A percentile compares a stretch with the other conserved stretches of the same genome.
phyloP scores from a whole-genome alignment of 2,888 invertebrate genomes.

The Scotopteryx bipunctaria region DNA sequence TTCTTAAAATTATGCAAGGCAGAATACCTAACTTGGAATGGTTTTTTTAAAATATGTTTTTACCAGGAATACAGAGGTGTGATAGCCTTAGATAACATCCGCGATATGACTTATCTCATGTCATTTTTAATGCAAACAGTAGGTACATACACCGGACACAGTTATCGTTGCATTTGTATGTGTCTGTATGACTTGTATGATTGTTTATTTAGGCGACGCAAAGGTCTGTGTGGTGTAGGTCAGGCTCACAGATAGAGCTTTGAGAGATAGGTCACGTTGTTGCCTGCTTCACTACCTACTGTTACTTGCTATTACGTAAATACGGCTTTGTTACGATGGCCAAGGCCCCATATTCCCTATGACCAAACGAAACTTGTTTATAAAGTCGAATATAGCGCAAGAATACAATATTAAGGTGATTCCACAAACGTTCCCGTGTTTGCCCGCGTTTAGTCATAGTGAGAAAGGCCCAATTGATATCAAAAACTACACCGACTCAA shows the following conservation, averaged over 20 bases:
- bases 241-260: conserved; percentile 56
- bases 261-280: conserved; percentile 33
- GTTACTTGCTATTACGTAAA: not conserved
- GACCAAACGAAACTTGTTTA: not conserved
- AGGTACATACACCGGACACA: conserved; percentile 74
- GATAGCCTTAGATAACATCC: conserved; percentile 36
- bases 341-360: not conserved
- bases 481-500: no score
- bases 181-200: conserved; percentile 44
- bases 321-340: conserved; percentile 1
- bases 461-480: no score
- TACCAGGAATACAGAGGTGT: conserved; percentile 30
- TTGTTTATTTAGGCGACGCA: conserved; percentile 65
- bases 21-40: not conserved
- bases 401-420: no score
- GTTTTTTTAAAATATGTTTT: conserved; percentile 18
- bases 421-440: no score
- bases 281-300: not conserved
- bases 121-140: conserved; percentile 51
- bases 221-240: conserved; percentile 64
- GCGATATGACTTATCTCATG: conserved; percentile 53
- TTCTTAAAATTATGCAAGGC: not conserved
- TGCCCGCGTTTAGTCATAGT: no score
- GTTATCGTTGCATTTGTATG: conserved; percentile 57
- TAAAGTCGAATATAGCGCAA: no score